phyloP scores from a whole-genome alignment of 2,888 invertebrate species.

The Microplitis manilae region DNA sequence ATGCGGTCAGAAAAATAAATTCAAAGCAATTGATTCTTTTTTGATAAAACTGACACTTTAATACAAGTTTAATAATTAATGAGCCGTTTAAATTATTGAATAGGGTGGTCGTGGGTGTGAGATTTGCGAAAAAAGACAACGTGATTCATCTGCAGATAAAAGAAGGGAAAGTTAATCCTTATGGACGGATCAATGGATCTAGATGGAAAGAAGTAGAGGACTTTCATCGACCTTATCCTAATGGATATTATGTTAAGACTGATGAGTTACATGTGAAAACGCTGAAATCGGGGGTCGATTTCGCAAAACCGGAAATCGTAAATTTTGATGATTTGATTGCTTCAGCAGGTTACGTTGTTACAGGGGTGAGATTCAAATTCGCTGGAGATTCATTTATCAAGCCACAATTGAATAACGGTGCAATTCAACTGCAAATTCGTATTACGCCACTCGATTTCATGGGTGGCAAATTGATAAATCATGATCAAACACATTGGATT shows the following conservation, averaged over 20 bases:
- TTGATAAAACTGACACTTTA: too few species aligned
- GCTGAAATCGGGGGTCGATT: background rate
- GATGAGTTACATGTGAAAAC: background rate
- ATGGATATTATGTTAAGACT: background rate
- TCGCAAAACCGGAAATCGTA: background rate
- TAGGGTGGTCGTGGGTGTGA: background rate
- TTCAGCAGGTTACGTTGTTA: background rate
- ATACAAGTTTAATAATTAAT: background rate
- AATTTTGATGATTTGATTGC: background rate
- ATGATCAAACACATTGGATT: background rate
- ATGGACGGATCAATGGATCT: background rate
- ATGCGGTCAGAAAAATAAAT: too few species aligned
- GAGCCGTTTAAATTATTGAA: background rate
- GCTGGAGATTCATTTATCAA: background rate
- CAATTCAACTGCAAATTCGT: background rate
- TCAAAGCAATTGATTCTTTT: too few species aligned
- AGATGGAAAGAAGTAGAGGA: background rate
- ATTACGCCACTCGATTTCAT: background rate
- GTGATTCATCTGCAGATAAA: background rate
- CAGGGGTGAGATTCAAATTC: background rate
- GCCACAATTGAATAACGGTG: background rate
- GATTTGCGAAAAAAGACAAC: background rate
- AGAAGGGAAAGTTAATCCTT: background rate
- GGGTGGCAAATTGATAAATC: background rate
- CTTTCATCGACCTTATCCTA: background rate